Conservation (phyloP, 2,113 vertebrate genomes). For the Menura novaehollandiae region DNA sequence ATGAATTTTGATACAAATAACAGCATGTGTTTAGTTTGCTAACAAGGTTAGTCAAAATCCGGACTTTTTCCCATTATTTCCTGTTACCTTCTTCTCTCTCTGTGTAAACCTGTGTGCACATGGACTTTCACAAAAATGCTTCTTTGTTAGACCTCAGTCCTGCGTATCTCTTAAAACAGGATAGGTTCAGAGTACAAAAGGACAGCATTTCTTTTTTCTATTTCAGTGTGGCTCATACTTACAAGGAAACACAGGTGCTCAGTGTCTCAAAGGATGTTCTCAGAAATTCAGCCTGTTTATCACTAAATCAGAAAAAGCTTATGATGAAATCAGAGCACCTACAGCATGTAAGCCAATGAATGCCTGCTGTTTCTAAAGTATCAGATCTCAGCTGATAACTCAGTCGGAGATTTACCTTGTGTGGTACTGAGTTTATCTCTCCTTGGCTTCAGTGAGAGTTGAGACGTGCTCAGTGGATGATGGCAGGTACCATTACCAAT, state of each 20-base stretch:
- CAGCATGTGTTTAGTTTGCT: neutral
- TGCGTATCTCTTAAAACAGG: neutral
- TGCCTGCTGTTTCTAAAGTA: neutral
- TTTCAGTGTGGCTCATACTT: neutral
- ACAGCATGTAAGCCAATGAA: neutral
- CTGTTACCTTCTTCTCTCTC: neutral
- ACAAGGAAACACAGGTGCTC: neutral
- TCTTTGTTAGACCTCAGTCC: neutral
- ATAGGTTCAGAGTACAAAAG: neutral
- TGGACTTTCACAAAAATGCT: neutral
- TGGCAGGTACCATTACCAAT: neutral
- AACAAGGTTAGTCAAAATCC: neutral
- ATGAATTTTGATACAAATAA: neutral
- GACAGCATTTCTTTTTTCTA: neutral
- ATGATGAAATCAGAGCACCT: neutral
- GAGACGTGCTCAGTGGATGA: neutral
- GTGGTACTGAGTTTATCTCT: neutral
- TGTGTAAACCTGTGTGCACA: neutral
- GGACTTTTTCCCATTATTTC: neutral
- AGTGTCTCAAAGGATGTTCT: neutral
- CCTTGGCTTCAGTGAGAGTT: neutral
- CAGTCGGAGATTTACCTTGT: neutral
- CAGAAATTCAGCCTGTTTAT: neutral
- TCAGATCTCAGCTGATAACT: neutral
- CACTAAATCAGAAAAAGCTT: neutral